Evolutionary conservation across 2,797 vertebrate genomes (phyloP), one percentile per base, ranked within the genome.

Genomic region (Phrynocephalus guinanensis): DNA sequence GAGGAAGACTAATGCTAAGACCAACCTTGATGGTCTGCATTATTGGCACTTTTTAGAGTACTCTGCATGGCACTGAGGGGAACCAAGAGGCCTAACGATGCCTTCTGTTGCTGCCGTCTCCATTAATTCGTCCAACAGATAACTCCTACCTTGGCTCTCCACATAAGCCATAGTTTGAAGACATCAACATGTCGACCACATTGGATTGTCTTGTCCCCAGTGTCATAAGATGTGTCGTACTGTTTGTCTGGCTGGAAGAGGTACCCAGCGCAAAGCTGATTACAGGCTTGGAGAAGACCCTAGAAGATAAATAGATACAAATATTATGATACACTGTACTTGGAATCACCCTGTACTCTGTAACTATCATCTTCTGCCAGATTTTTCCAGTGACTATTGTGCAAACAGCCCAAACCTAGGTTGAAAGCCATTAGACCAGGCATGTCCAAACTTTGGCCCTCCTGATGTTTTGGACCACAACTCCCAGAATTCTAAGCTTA

Each of bases 91-190:
- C 15, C 71, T 28, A 76, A 11, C 11, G 28, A 33, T 5, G 15
- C 28, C n/a, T 30, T 33, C 48, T 18, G 20, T 79, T 20, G 44
- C 68, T 80, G 44, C 38, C 22, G 3, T 79, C 79, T 60, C 50
- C 3, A 28, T 2, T 3, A 30, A 26, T 79, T 63, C 44, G 52
- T 50, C 38, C 44, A 63, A 20, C 22, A 66, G 33, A 20, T 70
- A 82, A 87, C 82, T 33, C 50, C 2, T 90, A 97, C 96, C 95
- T 97, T 98, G 72, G 96, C 95, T 90, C 97, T 98, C 96, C 95
- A 97, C 96, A 97, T 97, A 85, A 98, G 93, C 95, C 95, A 97
- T 10, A 97, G 94, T 84, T 97, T 97, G 75, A 97, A 97, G 84
- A 96, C 79, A 26, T 97, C 96, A 28, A 97, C 94, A 2, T 97